Evolutionary conservation across 2,797 vertebrate genomes (phyloP).

Genomic region (Cephalopachus bancanus): DNA sequence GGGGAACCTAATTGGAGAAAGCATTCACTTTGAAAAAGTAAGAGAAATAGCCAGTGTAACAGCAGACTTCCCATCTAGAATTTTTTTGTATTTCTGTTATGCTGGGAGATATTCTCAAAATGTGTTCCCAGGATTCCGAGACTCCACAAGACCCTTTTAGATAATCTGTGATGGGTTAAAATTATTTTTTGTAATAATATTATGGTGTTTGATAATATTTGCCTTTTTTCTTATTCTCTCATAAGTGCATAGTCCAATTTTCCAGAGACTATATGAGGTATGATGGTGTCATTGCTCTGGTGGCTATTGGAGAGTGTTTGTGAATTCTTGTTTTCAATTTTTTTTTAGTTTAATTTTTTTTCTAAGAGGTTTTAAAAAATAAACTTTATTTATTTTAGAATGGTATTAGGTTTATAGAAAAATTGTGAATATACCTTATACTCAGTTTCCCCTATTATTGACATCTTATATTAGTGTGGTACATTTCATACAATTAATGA

Average conservation of each 20-base stretch:
- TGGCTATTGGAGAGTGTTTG: constrained; percentile 1
- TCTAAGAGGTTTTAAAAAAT: not conserved
- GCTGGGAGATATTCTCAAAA: not conserved
- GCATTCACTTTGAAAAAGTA: constrained; percentile 1
- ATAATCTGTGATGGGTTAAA: not conserved
- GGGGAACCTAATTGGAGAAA: not conserved
- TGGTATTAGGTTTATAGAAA: constrained; percentile 15
- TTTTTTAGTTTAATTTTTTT: constrained; percentile 38
- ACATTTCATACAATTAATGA: not conserved
- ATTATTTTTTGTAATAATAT: not conserved
- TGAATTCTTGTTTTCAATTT: constrained; percentile 40
- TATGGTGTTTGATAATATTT: not conserved
- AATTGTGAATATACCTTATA: not conserved
- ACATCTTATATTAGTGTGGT: not conserved
- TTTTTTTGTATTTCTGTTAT: constrained; percentile 2
- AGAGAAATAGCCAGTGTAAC: not conserved
- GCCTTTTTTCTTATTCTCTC: constrained; percentile 1
- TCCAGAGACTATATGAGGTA: not conserved
- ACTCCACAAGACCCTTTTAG: not conserved
- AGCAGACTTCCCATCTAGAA: not conserved
- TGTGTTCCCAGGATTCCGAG: not conserved
- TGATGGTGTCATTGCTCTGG: not conserved
- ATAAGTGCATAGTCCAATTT: not conserved
- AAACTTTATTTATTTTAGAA: constrained; percentile 58
- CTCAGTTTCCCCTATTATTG: not conserved